Evolutionary conservation across 2,888 invertebrate species (phyloP).

Genomic region (Baccha elongata): DNA sequence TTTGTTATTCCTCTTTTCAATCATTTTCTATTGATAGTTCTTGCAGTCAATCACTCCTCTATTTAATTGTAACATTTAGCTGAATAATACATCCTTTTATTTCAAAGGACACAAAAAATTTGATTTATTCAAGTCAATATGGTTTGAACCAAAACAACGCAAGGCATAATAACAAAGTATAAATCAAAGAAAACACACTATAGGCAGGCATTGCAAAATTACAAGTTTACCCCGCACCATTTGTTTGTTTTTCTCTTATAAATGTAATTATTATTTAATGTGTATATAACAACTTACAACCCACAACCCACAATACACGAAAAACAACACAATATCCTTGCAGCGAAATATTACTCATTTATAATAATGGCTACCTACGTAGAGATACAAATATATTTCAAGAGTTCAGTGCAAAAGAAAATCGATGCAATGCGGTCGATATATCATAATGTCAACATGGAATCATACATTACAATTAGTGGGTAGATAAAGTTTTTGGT

Average conservation of each 20-base stretch:
- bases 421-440: constrained; percentile 15
- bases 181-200: background rate
- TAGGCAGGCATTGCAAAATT: constrained; percentile 3
- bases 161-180: background rate
- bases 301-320: background rate
- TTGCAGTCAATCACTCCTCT: background rate
- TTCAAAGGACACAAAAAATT: background rate
- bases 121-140: constrained; percentile 8
- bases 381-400: background rate
- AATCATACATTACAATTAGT: background rate
- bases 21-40: background rate
- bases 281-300: background rate
- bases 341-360: background rate
- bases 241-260: background rate
- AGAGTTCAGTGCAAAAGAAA: background rate
- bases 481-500: background rate
- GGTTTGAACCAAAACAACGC: background rate
- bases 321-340: background rate
- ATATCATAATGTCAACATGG: constrained; percentile 11
- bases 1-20: too few relatives aligned
- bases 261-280: constrained; percentile 18
- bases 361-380: background rate
- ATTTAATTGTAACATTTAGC: background rate
- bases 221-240: background rate
- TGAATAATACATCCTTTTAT: background rate